A percentile compares a stretch with the other conserved stretches of the same genome.
Conservation (phyloP, 2,113 vertebrate species). For the Eublepharis macularius region DNA sequence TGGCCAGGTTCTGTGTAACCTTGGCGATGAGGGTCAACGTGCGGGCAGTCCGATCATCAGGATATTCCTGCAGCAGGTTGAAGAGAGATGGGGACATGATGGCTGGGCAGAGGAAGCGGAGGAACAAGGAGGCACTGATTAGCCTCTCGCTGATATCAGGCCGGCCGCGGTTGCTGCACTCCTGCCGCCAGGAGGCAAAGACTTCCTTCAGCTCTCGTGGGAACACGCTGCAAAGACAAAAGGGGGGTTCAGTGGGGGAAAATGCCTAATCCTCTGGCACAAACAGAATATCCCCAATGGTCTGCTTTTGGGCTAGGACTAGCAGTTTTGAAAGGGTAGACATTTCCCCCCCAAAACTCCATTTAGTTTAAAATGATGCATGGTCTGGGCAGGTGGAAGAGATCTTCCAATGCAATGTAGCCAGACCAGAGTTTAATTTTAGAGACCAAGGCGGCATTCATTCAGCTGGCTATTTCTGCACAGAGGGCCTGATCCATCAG, state of each 20-base stretch:
- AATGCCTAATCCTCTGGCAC: not conserved
- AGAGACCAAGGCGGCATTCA: not conserved
- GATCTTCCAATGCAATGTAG: constrained; percentile 13
- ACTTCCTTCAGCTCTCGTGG: constrained; percentile 97
- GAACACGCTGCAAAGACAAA: constrained; percentile 85
- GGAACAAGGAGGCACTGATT: constrained; percentile 96
- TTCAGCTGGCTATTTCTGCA: constrained; percentile 33
- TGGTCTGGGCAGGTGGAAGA: constrained; percentile 49
- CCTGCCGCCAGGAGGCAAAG: constrained; percentile 96
- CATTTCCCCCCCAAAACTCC: not conserved
- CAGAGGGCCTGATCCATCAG: constrained; percentile 32
- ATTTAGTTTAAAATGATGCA: constrained; percentile 39
- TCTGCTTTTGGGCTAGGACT: too few relatives aligned
- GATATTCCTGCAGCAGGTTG: constrained; percentile 96
- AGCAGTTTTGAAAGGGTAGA: too few relatives aligned
- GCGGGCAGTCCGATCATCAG: constrained; percentile 94
- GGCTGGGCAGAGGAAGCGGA: constrained; percentile 96
- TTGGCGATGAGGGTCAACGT: constrained; percentile 98
- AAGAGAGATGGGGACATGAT: constrained; percentile 99
- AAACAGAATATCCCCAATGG: too few relatives aligned
- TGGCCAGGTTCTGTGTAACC: constrained; percentile 98
- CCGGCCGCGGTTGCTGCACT: constrained; percentile 93
- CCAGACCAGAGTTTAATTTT: constrained; percentile 2
- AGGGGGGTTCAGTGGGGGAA: not conserved
- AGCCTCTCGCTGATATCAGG: constrained; percentile 97